Evolutionary conservation across 2,888 invertebrate genomes (phyloP).

Genomic region (Gymnosoma rotundatum): DNA sequence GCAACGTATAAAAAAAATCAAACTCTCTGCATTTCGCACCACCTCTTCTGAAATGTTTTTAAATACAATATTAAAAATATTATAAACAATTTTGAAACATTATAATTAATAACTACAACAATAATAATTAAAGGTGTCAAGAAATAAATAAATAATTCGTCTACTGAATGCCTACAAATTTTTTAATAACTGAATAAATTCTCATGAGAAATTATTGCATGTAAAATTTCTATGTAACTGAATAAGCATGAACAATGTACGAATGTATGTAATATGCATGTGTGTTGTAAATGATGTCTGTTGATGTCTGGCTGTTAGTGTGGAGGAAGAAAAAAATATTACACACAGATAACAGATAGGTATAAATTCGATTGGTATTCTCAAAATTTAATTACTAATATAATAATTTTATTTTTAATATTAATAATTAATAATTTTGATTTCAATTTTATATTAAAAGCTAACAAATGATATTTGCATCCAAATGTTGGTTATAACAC

Average conservation of each 20-base stretch:
- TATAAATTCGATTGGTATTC: too few relatives aligned
- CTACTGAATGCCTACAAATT: slow-evolving; percentile 9
- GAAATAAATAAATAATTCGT: slow-evolving; percentile 41
- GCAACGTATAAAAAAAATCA: background rate
- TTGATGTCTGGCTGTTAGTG: slow-evolving; percentile 29
- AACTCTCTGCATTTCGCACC: background rate
- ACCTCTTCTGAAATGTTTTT: background rate
- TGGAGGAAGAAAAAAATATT: background rate
- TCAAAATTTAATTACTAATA: too few relatives aligned
- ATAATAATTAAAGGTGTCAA: slow-evolving; percentile 35
- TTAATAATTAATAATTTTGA: too few relatives aligned
- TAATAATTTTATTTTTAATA: too few relatives aligned
- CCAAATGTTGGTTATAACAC: too few relatives aligned
- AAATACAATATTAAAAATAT: slow-evolving; percentile 1
- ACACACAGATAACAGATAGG: too few relatives aligned
- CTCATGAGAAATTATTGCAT: slow-evolving; percentile 39
- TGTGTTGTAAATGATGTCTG: slow-evolving; percentile 7
- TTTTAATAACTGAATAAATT: slow-evolving; percentile 17
- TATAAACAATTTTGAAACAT: background rate
- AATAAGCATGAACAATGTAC: slow-evolving; percentile 27
- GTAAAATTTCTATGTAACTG: slow-evolving; percentile 15
- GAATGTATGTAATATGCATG: background rate
- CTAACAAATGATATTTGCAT: too few relatives aligned
- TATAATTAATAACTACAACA: background rate
- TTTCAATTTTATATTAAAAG: too few relatives aligned